Evolutionary conservation across 2,797 vertebrate genomes (phyloP).

Genomic region (Sebastes steindachneri): DNA sequence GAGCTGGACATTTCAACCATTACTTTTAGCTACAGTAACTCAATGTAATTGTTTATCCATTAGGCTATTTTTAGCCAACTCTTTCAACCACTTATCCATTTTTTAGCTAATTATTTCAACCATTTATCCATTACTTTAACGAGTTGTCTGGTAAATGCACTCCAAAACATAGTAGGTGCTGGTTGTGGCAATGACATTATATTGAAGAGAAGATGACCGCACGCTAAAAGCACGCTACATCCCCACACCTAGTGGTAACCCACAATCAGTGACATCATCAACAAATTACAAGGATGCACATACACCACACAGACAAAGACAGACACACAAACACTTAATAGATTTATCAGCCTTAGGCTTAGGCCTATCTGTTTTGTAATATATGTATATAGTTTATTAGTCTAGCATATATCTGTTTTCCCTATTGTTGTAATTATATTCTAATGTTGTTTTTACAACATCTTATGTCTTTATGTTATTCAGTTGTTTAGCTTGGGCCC

Average conservation of each 20-base stretch:
- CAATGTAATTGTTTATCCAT: neutral
- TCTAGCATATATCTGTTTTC: neutral
- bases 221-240: too few relatives aligned
- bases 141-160: neutral
- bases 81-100: too few relatives aligned
- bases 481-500: neutral
- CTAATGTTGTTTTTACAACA: neutral
- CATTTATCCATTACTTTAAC: neutral
- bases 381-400: neutral
- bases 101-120: too few relatives aligned
- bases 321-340: neutral
- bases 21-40: neutral
- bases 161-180: neutral
- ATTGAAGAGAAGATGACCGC: neutral
- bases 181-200: neutral
- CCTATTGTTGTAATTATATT: neutral
- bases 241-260: too few relatives aligned
- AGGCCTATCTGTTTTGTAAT: neutral
- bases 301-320: too few relatives aligned
- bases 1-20: neutral
- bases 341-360: neutral
- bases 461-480: neutral
- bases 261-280: neutral
- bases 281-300: neutral
- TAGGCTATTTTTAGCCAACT: rapidly evolving